Evolutionary conservation across 2,888 invertebrate species (phyloP).

Genomic region (Stenchaetothrips biformis): DNA sequence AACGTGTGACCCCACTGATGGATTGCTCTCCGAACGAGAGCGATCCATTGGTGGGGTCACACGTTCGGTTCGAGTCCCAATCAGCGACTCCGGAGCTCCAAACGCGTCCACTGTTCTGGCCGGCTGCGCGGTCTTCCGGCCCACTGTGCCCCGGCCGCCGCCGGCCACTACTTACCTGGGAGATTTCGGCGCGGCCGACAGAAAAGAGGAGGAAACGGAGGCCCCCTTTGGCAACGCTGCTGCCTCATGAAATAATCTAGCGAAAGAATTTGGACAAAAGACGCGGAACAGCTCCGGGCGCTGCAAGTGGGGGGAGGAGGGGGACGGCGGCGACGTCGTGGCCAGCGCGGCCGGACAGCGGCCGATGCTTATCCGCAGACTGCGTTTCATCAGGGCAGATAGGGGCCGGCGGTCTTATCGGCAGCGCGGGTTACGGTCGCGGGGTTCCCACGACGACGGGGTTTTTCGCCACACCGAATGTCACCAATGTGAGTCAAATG

Average conservation of each 20-base stretch:
- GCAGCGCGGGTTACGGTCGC: background rate
- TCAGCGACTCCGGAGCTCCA: no score
- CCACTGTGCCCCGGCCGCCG: background rate
- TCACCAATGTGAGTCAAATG: background rate
- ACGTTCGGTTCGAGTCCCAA: no score
- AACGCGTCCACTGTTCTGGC: no score
- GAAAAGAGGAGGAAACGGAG: background rate
- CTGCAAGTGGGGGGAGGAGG: background rate
- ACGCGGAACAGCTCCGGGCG: background rate
- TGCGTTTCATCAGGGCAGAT: background rate
- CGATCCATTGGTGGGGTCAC: no score
- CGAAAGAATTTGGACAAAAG: background rate
- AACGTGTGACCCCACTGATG: no score
- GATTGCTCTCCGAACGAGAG: no score
- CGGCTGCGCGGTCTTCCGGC: no score
- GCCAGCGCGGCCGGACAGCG: background rate
- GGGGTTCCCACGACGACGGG: background rate
- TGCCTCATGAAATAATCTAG: conserved; percentile 6
- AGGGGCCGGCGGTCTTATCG: background rate
- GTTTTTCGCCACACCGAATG: background rate
- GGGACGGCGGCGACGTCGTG: background rate
- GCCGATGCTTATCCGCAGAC: background rate
- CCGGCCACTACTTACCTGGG: background rate
- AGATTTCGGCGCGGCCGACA: background rate
- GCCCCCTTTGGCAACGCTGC: background rate